phyloP scores from a whole-genome alignment of 30 jellyfish, hydroid and myxozoan species.

The Aurelia sp. region DNA sequence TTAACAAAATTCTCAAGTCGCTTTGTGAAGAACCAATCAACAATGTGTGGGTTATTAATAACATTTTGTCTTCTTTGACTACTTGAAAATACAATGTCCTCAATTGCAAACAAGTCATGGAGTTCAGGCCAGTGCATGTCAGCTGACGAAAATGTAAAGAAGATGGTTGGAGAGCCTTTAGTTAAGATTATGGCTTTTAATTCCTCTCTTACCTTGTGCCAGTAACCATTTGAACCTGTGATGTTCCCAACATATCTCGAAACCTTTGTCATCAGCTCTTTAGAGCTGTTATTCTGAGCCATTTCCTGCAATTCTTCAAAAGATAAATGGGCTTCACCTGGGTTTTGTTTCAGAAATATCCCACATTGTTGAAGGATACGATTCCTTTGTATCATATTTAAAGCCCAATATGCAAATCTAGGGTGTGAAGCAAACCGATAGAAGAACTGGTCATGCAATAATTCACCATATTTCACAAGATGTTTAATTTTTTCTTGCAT shows the following conservation, averaged over 20 bases:
- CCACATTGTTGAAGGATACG: conserved; percentile 35
- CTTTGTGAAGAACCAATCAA: conserved; percentile 10
- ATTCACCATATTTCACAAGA: conserved; percentile 10
- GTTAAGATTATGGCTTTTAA: conserved; percentile 7
- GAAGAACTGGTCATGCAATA: not conserved
- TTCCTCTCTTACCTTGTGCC: conserved; percentile 26
- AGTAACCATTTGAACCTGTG: conserved; percentile 35
- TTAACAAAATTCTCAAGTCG: conserved; percentile 37
- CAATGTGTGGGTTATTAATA: conserved; percentile 40
- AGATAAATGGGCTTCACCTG: too few species aligned
- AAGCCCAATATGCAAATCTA: conserved; percentile 58
- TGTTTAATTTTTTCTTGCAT: too few species aligned
- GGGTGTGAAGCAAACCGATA: conserved; percentile 48
- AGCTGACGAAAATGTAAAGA: conserved; percentile 52
- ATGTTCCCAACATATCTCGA: conserved; percentile 25
- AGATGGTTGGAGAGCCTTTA: conserved; percentile 43
- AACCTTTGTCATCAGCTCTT: not conserved
- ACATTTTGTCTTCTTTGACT: conserved; percentile 2
- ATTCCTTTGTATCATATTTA: conserved; percentile 53
- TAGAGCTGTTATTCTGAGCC: too few species aligned
- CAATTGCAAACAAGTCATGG: too few species aligned
- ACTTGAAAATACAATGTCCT: not conserved
- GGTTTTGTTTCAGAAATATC: conserved; percentile 34
- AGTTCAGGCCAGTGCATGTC: not conserved
- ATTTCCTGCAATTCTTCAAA: too few species aligned